These are phyloP conservation scores for Kryptopterus vitreolus DNA, from an alignment of 2,797 vertebrate species.

Conservation along the genomic window DNA sequence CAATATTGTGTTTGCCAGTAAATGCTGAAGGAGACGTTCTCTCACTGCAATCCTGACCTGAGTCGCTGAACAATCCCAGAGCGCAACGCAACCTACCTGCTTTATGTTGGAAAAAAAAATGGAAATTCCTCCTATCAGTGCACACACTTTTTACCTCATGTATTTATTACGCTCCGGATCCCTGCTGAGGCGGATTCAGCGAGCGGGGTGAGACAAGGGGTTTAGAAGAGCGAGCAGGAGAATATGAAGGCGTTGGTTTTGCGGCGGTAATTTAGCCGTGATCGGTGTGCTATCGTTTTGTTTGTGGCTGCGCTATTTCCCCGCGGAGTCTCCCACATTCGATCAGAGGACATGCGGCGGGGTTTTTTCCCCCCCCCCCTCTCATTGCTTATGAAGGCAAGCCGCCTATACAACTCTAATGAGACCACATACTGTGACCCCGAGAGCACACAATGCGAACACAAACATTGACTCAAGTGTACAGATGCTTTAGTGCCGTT, in stretches of 20 bases:
- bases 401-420: slow-evolving; percentile 10
- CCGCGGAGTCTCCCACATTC: slow-evolving; percentile 12
- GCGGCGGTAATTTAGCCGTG: slow-evolving; percentile 26
- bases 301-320: slow-evolving; percentile 27
- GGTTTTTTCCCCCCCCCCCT: too few species aligned
- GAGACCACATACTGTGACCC: slow-evolving; percentile 29
- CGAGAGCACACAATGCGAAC: neutral
- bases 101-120: neutral
- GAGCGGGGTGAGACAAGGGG: neutral
- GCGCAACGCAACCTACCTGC: neutral
- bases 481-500: neutral
- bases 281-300: slow-evolving; percentile 29
- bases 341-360: neutral
- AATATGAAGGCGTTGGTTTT: slow-evolving; percentile 19
- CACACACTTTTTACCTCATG: neutral
- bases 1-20: slow-evolving; percentile 5
- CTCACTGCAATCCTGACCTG: slow-evolving; percentile 3
- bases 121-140: neutral
- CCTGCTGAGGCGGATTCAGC: neutral
- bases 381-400: slow-evolving; percentile 17
- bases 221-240: neutral
- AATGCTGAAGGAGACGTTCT: slow-evolving; percentile 15
- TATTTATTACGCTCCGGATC: neutral
- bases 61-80: neutral
- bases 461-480: neutral